These are phyloP conservation scores for Abramis brama DNA, from an alignment of 2,113 vertebrate genomes.

Conservation along the genomic window DNA sequence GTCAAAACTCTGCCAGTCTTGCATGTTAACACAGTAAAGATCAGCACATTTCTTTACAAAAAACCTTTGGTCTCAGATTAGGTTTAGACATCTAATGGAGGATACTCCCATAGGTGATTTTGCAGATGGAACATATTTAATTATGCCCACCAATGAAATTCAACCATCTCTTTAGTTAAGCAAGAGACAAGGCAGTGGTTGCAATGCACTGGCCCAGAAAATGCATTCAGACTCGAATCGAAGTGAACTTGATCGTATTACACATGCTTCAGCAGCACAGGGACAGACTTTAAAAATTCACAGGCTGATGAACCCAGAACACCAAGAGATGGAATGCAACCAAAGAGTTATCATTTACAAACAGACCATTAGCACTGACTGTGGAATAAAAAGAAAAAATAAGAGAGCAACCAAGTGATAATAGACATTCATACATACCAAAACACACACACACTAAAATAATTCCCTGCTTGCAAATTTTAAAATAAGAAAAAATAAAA, in stretches of 20 bases:
- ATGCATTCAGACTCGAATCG: conserved; percentile 27
- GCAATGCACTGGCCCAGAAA: conserved; percentile 24
- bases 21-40: neutral
- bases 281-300: neutral
- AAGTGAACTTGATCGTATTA: conserved; percentile 21
- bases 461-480: neutral
- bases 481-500: neutral
- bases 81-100: conserved; percentile 5
- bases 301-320: conserved; percentile 16
- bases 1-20: neutral
- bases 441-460: neutral
- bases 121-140: conserved; percentile 21
- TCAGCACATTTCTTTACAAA: conserved; percentile 27
- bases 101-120: conserved; percentile 6
- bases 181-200: neutral
- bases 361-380: neutral
- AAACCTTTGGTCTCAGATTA: neutral
- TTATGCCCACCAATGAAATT: conserved; percentile 40
- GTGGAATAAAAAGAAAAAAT: neutral
- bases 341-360: neutral
- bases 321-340: neutral
- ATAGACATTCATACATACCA: too few relatives aligned
- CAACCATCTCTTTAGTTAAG: conserved; percentile 13
- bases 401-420: too few relatives aligned
- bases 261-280: conserved; percentile 7